Evolutionary conservation across 2,797 vertebrate species (phyloP).

Genomic region (Enteromius anoplus): DNA sequence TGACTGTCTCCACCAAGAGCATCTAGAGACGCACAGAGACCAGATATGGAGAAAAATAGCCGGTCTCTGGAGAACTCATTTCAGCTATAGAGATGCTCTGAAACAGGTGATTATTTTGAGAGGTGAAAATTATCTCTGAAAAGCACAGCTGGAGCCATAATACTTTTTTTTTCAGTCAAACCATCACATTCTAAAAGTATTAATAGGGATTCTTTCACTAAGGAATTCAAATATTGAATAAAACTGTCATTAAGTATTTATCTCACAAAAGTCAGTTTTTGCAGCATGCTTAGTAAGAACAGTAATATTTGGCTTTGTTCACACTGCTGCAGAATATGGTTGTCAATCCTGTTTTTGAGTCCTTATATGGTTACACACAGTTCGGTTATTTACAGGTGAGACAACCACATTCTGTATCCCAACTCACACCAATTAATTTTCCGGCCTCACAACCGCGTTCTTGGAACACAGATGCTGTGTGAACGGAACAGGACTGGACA

Average conservation of each 20-base stretch:
- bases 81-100: conserved; percentile 24
- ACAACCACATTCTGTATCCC: too few species aligned
- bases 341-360: too few species aligned
- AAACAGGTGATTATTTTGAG: conserved; percentile 41
- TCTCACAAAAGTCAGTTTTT: not conserved
- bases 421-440: too few species aligned
- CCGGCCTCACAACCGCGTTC: too few species aligned
- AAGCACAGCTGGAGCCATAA: conserved; percentile 28
- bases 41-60: conserved; percentile 31
- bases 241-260: not conserved
- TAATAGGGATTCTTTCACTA: not conserved
- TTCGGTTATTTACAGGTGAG: too few species aligned
- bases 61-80: conserved; percentile 44
- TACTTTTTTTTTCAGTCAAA: not conserved
- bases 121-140: conserved; percentile 37
- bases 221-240: not conserved
- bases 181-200: not conserved
- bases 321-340: too few species aligned
- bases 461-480: too few species aligned
- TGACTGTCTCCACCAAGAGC: conserved; percentile 14
- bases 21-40: conserved; percentile 1
- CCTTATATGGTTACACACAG: too few species aligned
- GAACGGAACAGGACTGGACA: too few species aligned
- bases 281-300: not conserved
- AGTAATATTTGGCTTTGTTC: too few species aligned